Evolutionary conservation across 2,797 vertebrate species (phyloP), one percentile per base, ranked within the genome.

Genomic region (Philypnodon macrostomus): DNA sequence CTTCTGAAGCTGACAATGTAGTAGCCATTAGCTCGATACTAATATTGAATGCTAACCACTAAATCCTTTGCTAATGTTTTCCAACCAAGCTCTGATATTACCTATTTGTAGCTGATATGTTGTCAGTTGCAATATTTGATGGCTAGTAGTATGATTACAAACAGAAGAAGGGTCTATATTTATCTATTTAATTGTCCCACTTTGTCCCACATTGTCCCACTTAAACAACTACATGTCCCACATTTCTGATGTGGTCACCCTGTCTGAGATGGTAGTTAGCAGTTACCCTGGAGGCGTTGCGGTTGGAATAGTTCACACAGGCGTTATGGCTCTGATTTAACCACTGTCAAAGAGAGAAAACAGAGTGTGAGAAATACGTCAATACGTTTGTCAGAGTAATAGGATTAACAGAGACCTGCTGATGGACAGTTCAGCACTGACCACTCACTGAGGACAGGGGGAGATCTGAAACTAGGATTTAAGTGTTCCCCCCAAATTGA

Each of bases 291-390:
- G 92, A 93, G 31, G 94, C 94, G 1, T 97, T 97, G 55, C 94
- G 91, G 87, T 97, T 97, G 90, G 88, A 87, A 88, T 93, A 97
- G 89, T 97, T 97, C 46, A 98, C 94, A 57, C 94, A 95, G 34
- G 94, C 94, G 0, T 97, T 96, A 86, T 97, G 95, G 80, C 95
- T 98, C 86, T 98, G 95, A 77, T 97, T 98, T 82, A 98, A 81
- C 93, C 92, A 93, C 95, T 96, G 71, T 53, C 61, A 7, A 52
- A 52, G 50, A 24, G 38, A 17, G 19, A 48, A 10, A 48, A 10
- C 54, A 14, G 14, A 2, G 39, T 8, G 10, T 27, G 5, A 32
- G 44, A 8, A 16, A 46, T 7, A 5, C 21, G 29, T 23, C 7
- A 31, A 35, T 36, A 26, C 2, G 9, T 8, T 31, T n/a, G 45